Base-by-base conservation (phyloP, 2,888 invertebrate genomes). In the Lottia gigantea region DNA sequence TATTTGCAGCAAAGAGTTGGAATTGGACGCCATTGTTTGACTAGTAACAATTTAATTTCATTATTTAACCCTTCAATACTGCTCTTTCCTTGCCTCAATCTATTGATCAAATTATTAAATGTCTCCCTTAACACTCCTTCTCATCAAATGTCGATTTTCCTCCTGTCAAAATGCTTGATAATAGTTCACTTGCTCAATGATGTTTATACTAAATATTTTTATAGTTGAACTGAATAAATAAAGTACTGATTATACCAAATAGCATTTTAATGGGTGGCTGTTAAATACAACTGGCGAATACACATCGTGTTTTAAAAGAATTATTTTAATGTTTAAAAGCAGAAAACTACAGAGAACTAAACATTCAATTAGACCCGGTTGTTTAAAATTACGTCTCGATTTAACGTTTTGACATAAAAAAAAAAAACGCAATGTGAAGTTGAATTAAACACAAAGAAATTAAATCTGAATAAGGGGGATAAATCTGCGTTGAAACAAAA, bases 101-200 rank as follows among this genome's bases (percentile, higher is more conserved):
- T 55, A 55, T 23, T 19, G 55, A 23, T 23, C 23, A 23, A 19
- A 55, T 55, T 55, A 55, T 55, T 55, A 55, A 55, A 55, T 23
- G 55, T 55, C 55, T 55, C 55, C 55, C 55, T 55, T 19, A 55
- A 55, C 55, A 55, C 55, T 55, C 55, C 23, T 55, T 55, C 55
- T 55, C 55, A 55, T 55, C 55, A 55, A 55, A 55, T 55, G 55
- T 55, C 55, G 55, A 55, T 55, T 55, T 55, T 55, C 55, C 19
- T 23, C 55, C 19, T 23, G 19, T 55, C 19, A 23, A 55, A 55
- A 55, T 55, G 55, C 19, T 23, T 23, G 23, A 55, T 55, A 23
- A 55, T 55, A 55, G 55, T 23, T 23, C 23, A 55, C 55, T 55
- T 23, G 55, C 19, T 7, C 23, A 55, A 55, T 55, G 55, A 55